Conservation (phyloP, 2,888 invertebrate species). For the Lamellibrachia columna region DNA sequence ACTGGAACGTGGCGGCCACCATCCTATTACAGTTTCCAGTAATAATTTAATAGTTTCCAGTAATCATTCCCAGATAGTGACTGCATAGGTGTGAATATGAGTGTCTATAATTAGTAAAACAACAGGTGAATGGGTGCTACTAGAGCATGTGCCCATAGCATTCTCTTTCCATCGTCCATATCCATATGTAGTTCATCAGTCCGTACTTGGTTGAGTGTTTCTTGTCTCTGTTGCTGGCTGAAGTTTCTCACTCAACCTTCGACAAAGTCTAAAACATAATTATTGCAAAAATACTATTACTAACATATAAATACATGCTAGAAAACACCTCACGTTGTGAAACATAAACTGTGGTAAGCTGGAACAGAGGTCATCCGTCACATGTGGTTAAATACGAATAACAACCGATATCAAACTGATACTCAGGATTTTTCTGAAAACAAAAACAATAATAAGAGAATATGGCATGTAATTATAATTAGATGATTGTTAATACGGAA, state of each 20-base stretch:
- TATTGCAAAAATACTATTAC: background rate
- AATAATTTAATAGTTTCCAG: too few relatives aligned
- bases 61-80: too few relatives aligned
- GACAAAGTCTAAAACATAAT: background rate
- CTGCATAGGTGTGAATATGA: too few relatives aligned
- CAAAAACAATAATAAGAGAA: too few relatives aligned
- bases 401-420: background rate
- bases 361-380: too few relatives aligned
- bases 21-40: too few relatives aligned
- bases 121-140: background rate
- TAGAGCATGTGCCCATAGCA: background rate
- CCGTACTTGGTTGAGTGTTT: background rate
- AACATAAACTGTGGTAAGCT: background rate
- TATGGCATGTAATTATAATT: too few relatives aligned
- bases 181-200: background rate
- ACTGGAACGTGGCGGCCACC: too few relatives aligned
- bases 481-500: background rate
- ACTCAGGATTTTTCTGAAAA: background rate
- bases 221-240: background rate
- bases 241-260: background rate
- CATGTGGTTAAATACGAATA: too few relatives aligned
- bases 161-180: background rate
- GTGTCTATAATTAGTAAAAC: too few relatives aligned
- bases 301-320: background rate
- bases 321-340: background rate